These are phyloP conservation scores for Blastomussa wellsi DNA, from an alignment of 92 coral and sea anemone genomes.

Conservation along the genomic window DNA sequence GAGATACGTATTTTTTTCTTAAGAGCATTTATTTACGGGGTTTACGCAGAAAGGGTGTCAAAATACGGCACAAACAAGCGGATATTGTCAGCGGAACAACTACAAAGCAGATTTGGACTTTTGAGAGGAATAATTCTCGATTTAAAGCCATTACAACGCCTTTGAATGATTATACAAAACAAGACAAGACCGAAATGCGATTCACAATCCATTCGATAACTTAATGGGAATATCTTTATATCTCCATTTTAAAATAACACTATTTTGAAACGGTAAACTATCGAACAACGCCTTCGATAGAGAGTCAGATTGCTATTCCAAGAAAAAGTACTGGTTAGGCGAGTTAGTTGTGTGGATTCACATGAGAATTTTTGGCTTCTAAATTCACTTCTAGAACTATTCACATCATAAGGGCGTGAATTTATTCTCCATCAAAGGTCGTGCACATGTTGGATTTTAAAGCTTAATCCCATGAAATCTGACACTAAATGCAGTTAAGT, in stretches of 20 bases:
- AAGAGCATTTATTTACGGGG: neutral
- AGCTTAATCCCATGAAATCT: constrained; percentile 32
- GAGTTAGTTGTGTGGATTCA: neutral
- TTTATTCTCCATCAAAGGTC: constrained; percentile 22
- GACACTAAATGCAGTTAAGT: constrained; percentile 33
- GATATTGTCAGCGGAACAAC: neutral
- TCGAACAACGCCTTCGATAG: neutral
- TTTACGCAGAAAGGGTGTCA: neutral
- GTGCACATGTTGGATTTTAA: constrained; percentile 23
- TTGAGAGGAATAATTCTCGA: neutral
- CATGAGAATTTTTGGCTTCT: neutral
- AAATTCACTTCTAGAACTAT: neutral
- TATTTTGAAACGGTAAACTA: neutral
- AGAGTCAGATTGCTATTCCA: neutral
- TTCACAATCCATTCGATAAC: constrained; percentile 20
- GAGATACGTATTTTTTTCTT: neutral
- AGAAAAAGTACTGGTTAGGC: neutral
- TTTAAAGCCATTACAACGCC: constrained; percentile 1
- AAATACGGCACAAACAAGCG: neutral
- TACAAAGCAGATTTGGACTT: neutral
- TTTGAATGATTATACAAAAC: constrained; percentile 3
- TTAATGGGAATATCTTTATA: constrained; percentile 18
- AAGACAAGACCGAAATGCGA: neutral
- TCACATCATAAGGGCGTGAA: constrained; percentile 12
- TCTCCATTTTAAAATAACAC: constrained; percentile 23